These are phyloP conservation scores for Numida meleagris DNA, from an alignment of 2,113 vertebrate species.

Conservation along the genomic window DNA sequence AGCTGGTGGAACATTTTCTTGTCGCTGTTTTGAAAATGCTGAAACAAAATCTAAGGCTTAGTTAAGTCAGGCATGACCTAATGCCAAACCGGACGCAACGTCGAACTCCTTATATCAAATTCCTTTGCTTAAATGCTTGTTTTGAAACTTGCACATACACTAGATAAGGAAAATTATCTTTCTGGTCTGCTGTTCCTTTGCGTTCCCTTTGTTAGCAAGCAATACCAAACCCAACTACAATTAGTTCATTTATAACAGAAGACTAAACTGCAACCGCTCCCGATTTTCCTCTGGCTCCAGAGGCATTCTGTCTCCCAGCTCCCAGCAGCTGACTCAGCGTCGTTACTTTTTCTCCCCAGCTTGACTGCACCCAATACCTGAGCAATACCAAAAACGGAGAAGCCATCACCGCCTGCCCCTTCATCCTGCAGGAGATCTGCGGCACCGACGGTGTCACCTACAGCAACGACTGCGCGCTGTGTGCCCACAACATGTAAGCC, in stretches of 20 bases:
- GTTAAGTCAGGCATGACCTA: not conserved
- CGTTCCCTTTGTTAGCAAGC: not conserved
- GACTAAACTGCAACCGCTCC: not conserved
- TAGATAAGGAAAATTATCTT: not conserved
- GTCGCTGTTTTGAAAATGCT: not conserved
- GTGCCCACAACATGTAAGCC: constrained; percentile 58
- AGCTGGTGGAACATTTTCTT: not conserved
- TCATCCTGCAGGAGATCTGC: constrained; percentile 12
- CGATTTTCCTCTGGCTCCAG: not conserved
- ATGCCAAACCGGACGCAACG: not conserved
- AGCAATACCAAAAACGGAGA: fast-evolving
- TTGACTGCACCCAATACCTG: constrained; percentile 9
- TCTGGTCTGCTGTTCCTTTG: not conserved
- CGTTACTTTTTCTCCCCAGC: not conserved
- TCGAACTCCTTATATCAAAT: not conserved
- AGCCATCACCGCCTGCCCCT: not conserved
- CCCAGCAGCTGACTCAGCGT: not conserved
- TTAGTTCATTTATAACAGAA: not conserved
- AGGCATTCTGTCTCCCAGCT: not conserved
- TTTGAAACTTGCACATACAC: not conserved
- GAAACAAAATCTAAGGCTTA: not conserved
- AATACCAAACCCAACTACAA: not conserved
- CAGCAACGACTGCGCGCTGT: constrained; percentile 36
- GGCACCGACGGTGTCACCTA: constrained; percentile 23
- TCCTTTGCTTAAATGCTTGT: not conserved